Evolutionary conservation across 2,888 invertebrate genomes (phyloP).

Genomic region (Priocnemis perturbator): DNA sequence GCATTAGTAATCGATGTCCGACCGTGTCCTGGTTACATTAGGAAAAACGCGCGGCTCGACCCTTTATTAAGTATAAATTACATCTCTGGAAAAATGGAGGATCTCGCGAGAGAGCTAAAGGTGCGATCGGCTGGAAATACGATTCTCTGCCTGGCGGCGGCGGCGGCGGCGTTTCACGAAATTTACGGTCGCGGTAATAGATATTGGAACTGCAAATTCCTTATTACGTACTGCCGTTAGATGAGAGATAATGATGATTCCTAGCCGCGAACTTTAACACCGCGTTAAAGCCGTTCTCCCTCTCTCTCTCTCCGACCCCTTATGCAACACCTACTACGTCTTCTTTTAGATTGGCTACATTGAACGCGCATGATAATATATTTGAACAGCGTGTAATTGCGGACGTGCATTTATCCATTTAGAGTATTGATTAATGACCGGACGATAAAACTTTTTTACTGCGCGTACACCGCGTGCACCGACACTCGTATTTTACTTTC

Average conservation of each 20-base stretch:
- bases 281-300: conserved; percentile 30
- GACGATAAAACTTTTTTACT: conserved; percentile 11
- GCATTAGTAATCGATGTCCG: conserved; percentile 46
- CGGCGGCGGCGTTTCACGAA: conserved; percentile 36
- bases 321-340: conserved; percentile 30
- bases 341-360: conserved; percentile 35
- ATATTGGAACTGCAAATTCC: conserved; percentile 58
- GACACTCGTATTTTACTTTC: conserved; percentile 11
- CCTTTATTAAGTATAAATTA: conserved; percentile 59
- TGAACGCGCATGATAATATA: conserved; percentile 32
- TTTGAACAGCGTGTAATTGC: conserved; percentile 37
- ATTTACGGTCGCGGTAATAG: conserved; percentile 56
- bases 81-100: conserved; percentile 22
- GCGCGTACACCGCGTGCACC: background rate
- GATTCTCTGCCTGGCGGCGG: conserved; percentile 45
- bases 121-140: conserved; percentile 58
- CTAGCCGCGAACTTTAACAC: conserved; percentile 54
- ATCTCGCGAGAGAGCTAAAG: conserved; percentile 24
- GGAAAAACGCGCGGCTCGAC: conserved; percentile 15
- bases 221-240: conserved; percentile 58
- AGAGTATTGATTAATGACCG: conserved; percentile 27
- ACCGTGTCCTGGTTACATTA: conserved; percentile 37
- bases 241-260: conserved; percentile 59
- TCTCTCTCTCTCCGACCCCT: conserved; percentile 20
- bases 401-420: conserved; percentile 9